A percentile compares a stretch with the other conserved stretches of the same genome.
Evolutionary conservation across 1,140 invertebrate genomes (phyloP).

Genomic region (Diprion similis): DNA sequence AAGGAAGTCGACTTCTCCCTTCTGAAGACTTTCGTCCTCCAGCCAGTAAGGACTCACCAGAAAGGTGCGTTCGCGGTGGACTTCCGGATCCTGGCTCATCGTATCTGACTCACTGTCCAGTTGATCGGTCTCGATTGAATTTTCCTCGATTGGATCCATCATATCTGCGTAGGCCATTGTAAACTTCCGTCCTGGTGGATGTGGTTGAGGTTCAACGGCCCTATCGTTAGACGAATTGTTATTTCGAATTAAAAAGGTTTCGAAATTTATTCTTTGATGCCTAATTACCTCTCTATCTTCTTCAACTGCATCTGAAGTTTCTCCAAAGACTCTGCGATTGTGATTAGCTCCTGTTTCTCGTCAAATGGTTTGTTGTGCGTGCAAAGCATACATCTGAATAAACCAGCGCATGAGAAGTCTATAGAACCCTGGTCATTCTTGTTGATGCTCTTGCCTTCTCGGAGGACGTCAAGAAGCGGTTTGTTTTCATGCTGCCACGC

Average conservation of each 20-base stretch:
- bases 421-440: constrained; percentile 62
- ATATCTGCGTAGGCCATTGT: background rate
- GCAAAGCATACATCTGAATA: constrained; percentile 71
- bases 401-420: constrained; percentile 67
- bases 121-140: background rate
- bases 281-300: constrained; percentile 55
- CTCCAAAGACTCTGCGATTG: constrained; percentile 64
- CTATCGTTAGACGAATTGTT: background rate
- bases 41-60: constrained; percentile 74
- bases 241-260: background rate
- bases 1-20: constrained; percentile 69
- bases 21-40: constrained; percentile 69
- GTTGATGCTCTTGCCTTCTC: background rate
- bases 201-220: too few relatives aligned
- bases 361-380: constrained; percentile 63
- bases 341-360: constrained; percentile 63
- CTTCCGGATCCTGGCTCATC: constrained; percentile 11
- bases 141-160: background rate
- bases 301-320: constrained; percentile 61
- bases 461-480: background rate
- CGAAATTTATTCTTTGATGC: background rate
- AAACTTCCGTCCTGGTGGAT: too few relatives aligned
- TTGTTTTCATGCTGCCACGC: background rate
- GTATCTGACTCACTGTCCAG: background rate
- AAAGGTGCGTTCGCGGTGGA: constrained; percentile 40